Base-by-base conservation (phyloP, 2,797 vertebrate genomes). In the Varecia variegata region DNA sequence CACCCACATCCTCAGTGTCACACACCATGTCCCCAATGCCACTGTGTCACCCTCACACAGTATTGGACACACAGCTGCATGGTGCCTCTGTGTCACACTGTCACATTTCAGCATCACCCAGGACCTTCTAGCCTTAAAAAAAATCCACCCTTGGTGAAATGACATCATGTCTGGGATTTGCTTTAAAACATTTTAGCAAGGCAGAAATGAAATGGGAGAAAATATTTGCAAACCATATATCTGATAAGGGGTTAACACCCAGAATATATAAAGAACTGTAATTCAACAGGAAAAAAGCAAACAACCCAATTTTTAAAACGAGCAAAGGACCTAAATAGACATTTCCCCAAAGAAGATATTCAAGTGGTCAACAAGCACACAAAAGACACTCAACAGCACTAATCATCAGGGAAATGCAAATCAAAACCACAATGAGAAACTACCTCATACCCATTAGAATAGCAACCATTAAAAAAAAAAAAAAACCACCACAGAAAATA, bases 141-240 rank as follows among this genome's bases (percentile, higher is more conserved):
- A 58, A 82, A 38, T 27, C 40, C 43, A 71, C 45, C 81, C 90
- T 73, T 62, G 56, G 35, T 83, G 85, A 84, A 95, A 96, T 74
- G 62, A 79, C 25, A 73, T 65, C 32, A 65, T 58, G 40, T 86
- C 96, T 93, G 14, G 14, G 40, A 84, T 91, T 76, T 94, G 56
- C 40, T 81, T 92, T 81, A 87, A 96, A 93, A 67, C 30, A 60
- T 23, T 87, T 95, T n/a, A 67, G 65, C 62, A 81, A 93, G 88
- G 52, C 45, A 25, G 54, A 91, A 77, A 71, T 2, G 30, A 52
- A 83, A 89, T 27, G 47, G n/a, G 52, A 87, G 71, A 25, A 94
- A 94, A 95, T 47, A 84, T 25, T 93, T 91, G n/a, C 40, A 56
- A 93, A 95, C 38, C n/a, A 23, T 68, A 21, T 43, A 47, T 80